phyloP scores from a whole-genome alignment of 2,113 vertebrate species.

The Vulpes lagopus region DNA sequence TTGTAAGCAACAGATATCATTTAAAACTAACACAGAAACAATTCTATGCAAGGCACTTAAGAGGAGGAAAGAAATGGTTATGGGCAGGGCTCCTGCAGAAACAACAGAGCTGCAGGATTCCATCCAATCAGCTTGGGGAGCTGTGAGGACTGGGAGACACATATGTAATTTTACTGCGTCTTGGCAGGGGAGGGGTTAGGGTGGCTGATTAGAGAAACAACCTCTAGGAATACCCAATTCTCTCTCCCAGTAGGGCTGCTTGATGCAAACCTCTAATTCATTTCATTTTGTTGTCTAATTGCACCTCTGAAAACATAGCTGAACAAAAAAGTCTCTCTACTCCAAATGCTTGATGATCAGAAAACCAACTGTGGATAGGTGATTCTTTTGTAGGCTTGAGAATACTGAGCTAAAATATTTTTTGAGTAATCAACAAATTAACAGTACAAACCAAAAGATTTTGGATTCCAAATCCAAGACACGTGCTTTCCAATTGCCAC shows the following conservation, averaged over 20 bases:
- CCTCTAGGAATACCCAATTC: conserved; percentile 12
- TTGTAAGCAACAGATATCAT: neutral
- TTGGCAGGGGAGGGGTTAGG: neutral
- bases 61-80: neutral
- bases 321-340: conserved; percentile 48
- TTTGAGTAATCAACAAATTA: conserved; percentile 31
- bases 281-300: conserved; percentile 65
- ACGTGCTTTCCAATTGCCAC: neutral
- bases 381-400: neutral
- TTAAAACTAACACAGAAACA: conserved; percentile 18
- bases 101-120: neutral
- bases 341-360: neutral
- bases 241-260: neutral
- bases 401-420: neutral
- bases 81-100: neutral
- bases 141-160: neutral
- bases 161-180: neutral
- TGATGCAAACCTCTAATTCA: conserved; percentile 35
- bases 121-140: neutral
- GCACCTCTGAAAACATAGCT: conserved; percentile 33
- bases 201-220: neutral
- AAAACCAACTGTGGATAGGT: neutral
- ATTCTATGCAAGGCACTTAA: neutral
- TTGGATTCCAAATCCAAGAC: conserved; percentile 39
- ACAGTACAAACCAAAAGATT: neutral